Evolutionary conservation across 1,140 invertebrate genomes (phyloP).

Genomic region (Bombus picipes): DNA sequence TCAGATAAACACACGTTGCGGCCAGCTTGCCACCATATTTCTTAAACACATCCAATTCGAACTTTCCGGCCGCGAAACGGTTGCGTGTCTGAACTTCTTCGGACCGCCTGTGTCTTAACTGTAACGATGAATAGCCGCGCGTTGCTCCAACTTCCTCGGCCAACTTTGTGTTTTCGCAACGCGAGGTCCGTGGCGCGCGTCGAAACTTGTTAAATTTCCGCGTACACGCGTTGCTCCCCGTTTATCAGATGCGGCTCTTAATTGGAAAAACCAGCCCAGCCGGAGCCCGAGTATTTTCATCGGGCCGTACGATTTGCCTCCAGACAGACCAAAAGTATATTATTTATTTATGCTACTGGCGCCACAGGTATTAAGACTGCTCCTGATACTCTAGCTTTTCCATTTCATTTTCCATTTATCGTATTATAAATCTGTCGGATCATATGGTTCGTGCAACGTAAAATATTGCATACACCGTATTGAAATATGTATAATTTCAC

Average conservation of each 20-base stretch:
- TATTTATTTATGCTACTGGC: no score
- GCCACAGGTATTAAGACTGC: no score
- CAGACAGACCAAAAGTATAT: no score
- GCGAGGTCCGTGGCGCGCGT: background rate
- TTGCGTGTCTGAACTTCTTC: conserved; percentile 26
- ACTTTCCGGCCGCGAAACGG: conserved; percentile 19
- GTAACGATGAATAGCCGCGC: conserved; percentile 19
- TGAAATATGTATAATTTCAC: no score
- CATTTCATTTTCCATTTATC: no score
- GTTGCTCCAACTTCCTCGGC: conserved; percentile 14
- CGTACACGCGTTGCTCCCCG: conserved; percentile 6
- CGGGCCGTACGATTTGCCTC: no score
- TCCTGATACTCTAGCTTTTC: no score
- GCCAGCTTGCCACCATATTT: conserved; percentile 9
- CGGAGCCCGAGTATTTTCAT: conserved; percentile 4
- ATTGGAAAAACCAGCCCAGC: conserved; percentile 21
- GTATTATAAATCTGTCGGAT: no score
- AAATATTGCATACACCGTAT: no score
- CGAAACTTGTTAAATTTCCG: conserved; percentile 40
- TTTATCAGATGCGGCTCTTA: conserved; percentile 27
- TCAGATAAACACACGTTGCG: conserved; percentile 10
- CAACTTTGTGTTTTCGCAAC: conserved; percentile 26
- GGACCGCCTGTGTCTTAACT: conserved; percentile 12
- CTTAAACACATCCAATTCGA: conserved; percentile 46
- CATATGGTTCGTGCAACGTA: no score